These are phyloP conservation scores for Fopius arisanus DNA, from an alignment of 1,140 invertebrate species.

Conservation along the genomic window DNA sequence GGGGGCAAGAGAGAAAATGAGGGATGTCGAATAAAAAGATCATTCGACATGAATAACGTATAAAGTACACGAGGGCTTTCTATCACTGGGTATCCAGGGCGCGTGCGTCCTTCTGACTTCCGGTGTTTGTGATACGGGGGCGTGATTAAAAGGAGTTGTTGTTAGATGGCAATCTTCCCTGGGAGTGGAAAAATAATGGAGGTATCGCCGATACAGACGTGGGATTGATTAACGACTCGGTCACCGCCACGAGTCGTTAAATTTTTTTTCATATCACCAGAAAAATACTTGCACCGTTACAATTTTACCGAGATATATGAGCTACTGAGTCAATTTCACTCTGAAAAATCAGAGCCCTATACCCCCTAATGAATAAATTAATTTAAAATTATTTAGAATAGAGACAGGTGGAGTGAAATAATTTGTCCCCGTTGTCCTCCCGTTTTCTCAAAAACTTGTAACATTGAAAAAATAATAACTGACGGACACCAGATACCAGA, in stretches of 20 bases:
- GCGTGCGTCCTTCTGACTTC: slow-evolving; percentile 5
- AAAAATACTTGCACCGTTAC: too few species aligned
- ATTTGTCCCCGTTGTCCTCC: too few species aligned
- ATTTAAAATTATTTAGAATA: too few species aligned
- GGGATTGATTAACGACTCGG: slow-evolving; percentile 6
- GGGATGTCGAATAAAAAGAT: slow-evolving; percentile 5
- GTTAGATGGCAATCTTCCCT: slow-evolving; percentile 24
- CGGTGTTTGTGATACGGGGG: slow-evolving; percentile 23
- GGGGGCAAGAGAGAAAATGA: neutral
- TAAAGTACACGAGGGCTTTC: neutral
- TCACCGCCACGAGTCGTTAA: neutral
- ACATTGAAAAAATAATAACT: neutral
- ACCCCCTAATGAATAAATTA: too few species aligned
- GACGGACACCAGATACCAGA: neutral
- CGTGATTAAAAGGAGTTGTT: slow-evolving; percentile 29
- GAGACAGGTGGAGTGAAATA: too few species aligned
- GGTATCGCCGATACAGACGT: neutral
- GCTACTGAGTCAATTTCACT: too few species aligned
- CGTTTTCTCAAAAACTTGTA: neutral
- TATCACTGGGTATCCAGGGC: slow-evolving; percentile 10
- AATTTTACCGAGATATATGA: too few species aligned
- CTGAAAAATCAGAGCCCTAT: too few species aligned
- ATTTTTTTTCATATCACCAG: too few species aligned
- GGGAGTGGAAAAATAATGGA: neutral
- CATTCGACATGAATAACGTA: neutral